Percentiles rank a stretch among this genome's conserved stretches.
These are phyloP conservation scores for Suricata suricatta DNA, from an alignment of 2,113 vertebrate genomes.

Conservation along the genomic window DNA sequence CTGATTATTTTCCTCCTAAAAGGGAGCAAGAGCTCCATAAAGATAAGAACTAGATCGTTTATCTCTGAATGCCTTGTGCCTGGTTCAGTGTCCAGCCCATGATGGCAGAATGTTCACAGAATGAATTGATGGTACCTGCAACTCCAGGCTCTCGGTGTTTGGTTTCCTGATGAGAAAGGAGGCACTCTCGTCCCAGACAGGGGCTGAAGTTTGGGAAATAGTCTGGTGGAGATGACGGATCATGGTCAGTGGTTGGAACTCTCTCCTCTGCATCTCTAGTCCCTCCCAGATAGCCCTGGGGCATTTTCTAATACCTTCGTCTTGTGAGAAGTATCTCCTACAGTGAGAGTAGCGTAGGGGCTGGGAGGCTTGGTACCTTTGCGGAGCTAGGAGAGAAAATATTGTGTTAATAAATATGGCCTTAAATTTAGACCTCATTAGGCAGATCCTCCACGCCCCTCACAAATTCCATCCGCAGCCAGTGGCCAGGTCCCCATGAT, in stretches of 20 bases:
- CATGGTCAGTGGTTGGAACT: neutral
- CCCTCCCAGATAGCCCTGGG: neutral
- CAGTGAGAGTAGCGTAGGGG: slow-evolving; percentile 85
- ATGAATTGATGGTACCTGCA: slow-evolving; percentile 85
- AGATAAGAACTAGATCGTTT: neutral
- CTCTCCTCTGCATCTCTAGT: neutral
- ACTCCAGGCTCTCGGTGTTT: slow-evolving; percentile 86
- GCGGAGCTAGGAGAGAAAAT: slow-evolving; percentile 84
- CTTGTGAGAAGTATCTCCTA: slow-evolving; percentile 85
- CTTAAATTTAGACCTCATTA: neutral
- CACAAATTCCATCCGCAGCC: neutral
- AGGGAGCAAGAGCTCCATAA: neutral
- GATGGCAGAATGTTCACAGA: neutral
- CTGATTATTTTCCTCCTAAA: neutral
- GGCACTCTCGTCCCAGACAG: slow-evolving; percentile 92
- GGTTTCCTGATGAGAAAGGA: slow-evolving; percentile 91
- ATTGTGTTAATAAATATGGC: neutral
- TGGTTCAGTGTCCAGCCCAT: neutral
- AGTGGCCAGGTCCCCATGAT: neutral
- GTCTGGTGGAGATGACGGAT: slow-evolving; percentile 78
- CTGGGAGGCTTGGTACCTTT: slow-evolving; percentile 91
- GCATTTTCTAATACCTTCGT: slow-evolving; percentile 87
- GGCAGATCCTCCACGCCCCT: neutral
- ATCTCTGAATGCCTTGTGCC: neutral
- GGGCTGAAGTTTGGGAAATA: slow-evolving; percentile 85